Evolutionary conservation across 2,888 invertebrate genomes (phyloP).

Genomic region (Andrena bucephala): DNA sequence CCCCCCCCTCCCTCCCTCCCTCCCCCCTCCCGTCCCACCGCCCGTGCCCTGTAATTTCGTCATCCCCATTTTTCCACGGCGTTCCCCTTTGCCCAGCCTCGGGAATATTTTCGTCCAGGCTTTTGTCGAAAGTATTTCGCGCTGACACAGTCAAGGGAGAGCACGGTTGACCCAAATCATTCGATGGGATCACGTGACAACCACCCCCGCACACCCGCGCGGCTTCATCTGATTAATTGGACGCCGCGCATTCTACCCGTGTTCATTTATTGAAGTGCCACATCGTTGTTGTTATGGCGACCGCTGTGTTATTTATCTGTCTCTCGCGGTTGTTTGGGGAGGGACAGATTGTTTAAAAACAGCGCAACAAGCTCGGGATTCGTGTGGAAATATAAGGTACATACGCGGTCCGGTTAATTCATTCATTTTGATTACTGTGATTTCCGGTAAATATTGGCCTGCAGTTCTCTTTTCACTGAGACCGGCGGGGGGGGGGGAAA

Average conservation of each 20-base stretch:
- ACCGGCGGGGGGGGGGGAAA: neutral
- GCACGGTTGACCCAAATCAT: conserved; percentile 36
- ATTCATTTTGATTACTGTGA: neutral
- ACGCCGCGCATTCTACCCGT: conserved; percentile 16
- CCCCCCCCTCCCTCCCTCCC: too few relatives aligned
- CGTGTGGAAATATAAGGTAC: neutral
- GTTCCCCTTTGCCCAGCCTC: conserved; percentile 15
- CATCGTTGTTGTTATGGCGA: conserved; percentile 33
- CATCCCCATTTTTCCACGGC: conserved; percentile 43
- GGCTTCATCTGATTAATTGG: conserved; percentile 44
- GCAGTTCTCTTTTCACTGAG: neutral
- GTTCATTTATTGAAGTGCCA: conserved; percentile 34
- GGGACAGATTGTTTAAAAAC: conserved; percentile 9
- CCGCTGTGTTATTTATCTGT: conserved; percentile 20
- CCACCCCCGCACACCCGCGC: neutral
- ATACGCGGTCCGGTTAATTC: neutral
- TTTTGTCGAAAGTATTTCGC: conserved; percentile 50
- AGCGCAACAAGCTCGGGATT: conserved; percentile 15
- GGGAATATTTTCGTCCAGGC: conserved; percentile 56
- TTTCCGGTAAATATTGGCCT: neutral
- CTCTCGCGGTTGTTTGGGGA: neutral
- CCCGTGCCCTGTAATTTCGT: conserved; percentile 33
- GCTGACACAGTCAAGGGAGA: conserved; percentile 8
- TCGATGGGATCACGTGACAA: conserved; percentile 18
- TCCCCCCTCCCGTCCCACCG: too few relatives aligned